Evolutionary conservation across 2,888 invertebrate genomes (phyloP), one percentile per base, ranked within the genome.

Genomic region (Mimas tiliae): DNA sequence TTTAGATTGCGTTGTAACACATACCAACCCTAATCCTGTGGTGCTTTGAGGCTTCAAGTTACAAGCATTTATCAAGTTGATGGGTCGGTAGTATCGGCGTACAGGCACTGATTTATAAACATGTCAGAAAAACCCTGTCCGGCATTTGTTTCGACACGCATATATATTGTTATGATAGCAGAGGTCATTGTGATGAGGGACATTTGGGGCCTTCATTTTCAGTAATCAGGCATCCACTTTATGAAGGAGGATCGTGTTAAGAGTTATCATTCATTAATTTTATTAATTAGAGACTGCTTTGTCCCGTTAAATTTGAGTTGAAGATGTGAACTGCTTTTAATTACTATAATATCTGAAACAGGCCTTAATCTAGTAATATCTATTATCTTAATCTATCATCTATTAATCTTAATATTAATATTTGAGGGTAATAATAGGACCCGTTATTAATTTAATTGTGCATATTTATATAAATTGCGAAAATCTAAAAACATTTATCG

Each of bases 21-120:
- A 51, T 65, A 12, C 14, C 64, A 38, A 62, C 66, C 66, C 52
- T 65, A 67, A 12, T 58, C 58, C 72, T 68, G 73, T 74, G 75
- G 80, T 80, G 80, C 71, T 80, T 77, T 76, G 79, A 78, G 80
- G 83, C 72, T 78, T 88, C 84, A 74, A 70, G 83, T 87, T 84
- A 76, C 84, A 75, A 77, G 79, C 88, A 90, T 91, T 89, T 88
- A 91, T 91, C 91, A 88, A 79, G 71, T 82, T 85, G 86, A 89
- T 88, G 85, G 86, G 85, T 77, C 79, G 81, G 77, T 85, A 82
- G 85, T 87, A 89, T 85, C 84, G 79, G 71, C 68, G 77, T 74
- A 76, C 73, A 73, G 77, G 74, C 79, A 73, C 80, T 88, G 89
- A 91, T 91, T 90, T 88, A 91, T 88, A 81, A 67, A 72, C 76